Conservation (phyloP, 2,797 vertebrate genomes). For the Hippocampus kuda region DNA sequence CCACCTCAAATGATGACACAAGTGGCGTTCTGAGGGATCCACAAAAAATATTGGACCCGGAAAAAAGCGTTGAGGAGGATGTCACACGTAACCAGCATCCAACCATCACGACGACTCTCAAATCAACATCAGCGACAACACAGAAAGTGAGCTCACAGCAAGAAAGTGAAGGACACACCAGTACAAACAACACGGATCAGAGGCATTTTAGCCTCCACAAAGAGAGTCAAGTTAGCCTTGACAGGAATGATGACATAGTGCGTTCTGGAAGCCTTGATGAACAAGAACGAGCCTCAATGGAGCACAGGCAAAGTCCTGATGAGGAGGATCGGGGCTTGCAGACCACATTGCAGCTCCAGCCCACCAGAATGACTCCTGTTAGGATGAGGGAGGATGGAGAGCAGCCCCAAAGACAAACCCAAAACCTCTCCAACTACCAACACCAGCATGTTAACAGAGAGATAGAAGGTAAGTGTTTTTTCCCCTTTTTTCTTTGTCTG, state of each 20-base stretch:
- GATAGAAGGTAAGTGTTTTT: slow-evolving; percentile 44
- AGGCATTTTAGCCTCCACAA: slow-evolving; percentile 25
- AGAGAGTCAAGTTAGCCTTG: slow-evolving; percentile 19
- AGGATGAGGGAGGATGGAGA: slow-evolving; percentile 51
- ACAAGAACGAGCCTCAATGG: slow-evolving; percentile 15
- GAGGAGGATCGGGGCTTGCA: slow-evolving; percentile 32
- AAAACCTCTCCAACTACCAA: slow-evolving; percentile 51
- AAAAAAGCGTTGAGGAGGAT: slow-evolving; percentile 22
- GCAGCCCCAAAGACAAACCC: slow-evolving; percentile 51
- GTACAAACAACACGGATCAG: slow-evolving; percentile 16
- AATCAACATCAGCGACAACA: slow-evolving; percentile 28
- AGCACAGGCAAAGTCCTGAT: slow-evolving; percentile 4
- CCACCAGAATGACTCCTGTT: slow-evolving; percentile 56
- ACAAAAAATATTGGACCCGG: slow-evolving; percentile 21
- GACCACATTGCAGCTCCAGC: slow-evolving; percentile 59
- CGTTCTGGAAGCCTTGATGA: slow-evolving; percentile 9
- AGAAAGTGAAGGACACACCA: slow-evolving; percentile 24
- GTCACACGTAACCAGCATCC: slow-evolving; percentile 16
- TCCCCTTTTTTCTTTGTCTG: neutral
- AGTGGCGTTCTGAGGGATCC: slow-evolving; percentile 39
- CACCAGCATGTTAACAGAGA: slow-evolving; percentile 53
- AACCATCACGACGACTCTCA: slow-evolving; percentile 21
- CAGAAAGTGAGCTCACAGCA: slow-evolving; percentile 24
- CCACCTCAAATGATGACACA: slow-evolving; percentile 23
- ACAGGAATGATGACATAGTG: neutral